Percentiles rank a stretch among this genome's conserved stretches.
These are phyloP conservation scores for Omphaloscelis lunosa DNA, from an alignment of 2,888 invertebrate species.

Conservation along the genomic window DNA sequence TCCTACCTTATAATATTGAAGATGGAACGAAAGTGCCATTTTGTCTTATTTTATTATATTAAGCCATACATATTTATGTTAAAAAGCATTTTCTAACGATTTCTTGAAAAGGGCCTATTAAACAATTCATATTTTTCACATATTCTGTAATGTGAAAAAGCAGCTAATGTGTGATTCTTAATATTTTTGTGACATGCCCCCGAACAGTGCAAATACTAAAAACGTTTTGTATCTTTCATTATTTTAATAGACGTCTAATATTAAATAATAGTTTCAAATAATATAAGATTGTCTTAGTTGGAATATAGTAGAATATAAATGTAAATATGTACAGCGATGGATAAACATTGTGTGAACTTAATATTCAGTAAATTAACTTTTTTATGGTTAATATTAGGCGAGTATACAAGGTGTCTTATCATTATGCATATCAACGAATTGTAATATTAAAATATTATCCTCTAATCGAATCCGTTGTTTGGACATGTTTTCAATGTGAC, in stretches of 20 bases:
- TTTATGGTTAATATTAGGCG: conserved; percentile 84
- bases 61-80: conserved; percentile 61
- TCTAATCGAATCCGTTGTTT: conserved; percentile 68
- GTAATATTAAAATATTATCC: conserved; percentile 76
- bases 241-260: conserved; percentile 47
- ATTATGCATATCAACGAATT: conserved; percentile 90
- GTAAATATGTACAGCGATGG: conserved; percentile 87
- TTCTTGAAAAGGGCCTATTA: conserved; percentile 48
- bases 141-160: conserved; percentile 8
- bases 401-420: conserved; percentile 90
- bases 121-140: conserved; percentile 19
- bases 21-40: conserved; percentile 68
- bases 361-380: conserved; percentile 78
- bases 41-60: conserved; percentile 61
- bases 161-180: conserved; percentile 31
- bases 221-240: conserved; percentile 46
- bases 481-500: conserved; percentile 67
- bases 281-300: conserved; percentile 60
- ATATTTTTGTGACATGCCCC: conserved; percentile 46
- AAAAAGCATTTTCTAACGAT: conserved; percentile 49
- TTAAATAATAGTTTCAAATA: conserved; percentile 53
- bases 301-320: conserved; percentile 66
- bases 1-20: conserved; percentile 62
- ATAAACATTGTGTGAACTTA: conserved; percentile 72
- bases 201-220: conserved; percentile 45